phyloP scores from a whole-genome alignment of 2,888 invertebrate species.

The Protodeltote pygarga region DNA sequence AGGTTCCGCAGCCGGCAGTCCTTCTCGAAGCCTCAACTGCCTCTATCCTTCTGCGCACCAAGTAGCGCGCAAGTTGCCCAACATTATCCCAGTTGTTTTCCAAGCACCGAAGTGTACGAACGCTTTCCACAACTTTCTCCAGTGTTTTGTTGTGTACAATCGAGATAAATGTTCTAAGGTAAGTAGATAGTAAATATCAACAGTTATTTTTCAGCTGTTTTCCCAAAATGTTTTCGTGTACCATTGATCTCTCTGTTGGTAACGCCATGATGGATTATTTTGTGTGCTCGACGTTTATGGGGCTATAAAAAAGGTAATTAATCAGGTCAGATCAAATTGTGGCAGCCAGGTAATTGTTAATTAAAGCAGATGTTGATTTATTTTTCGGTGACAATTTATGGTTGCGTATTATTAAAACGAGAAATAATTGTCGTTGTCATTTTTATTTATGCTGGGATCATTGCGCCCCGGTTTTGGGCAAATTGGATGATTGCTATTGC shows the following conservation, averaged over 20 bases:
- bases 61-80: conserved; percentile 46
- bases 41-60: conserved; percentile 64
- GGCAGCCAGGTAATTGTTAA: conserved; percentile 29
- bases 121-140: conserved; percentile 47
- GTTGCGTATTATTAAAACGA: conserved; percentile 1
- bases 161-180: conserved; percentile 80
- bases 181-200: conserved; percentile 41
- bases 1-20: conserved; percentile 63
- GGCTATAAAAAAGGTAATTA: conserved; percentile 40
- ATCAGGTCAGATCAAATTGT: conserved; percentile 40
- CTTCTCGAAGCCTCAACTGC: conserved; percentile 23
- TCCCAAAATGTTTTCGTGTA: neutral
- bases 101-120: conserved; percentile 51
- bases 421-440: conserved; percentile 3
- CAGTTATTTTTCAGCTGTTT: conserved; percentile 15
- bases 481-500: too few relatives aligned
- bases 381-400: conserved; percentile 5
- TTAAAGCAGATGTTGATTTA: conserved; percentile 23
- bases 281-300: conserved; percentile 20
- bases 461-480: neutral
- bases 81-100: conserved; percentile 75
- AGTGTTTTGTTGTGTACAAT: conserved; percentile 69
- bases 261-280: neutral
- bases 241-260: neutral
- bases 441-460: neutral